These are phyloP conservation scores for Entomyzon cyanotis DNA, from an alignment of 2,113 vertebrate species.

Conservation along the genomic window DNA sequence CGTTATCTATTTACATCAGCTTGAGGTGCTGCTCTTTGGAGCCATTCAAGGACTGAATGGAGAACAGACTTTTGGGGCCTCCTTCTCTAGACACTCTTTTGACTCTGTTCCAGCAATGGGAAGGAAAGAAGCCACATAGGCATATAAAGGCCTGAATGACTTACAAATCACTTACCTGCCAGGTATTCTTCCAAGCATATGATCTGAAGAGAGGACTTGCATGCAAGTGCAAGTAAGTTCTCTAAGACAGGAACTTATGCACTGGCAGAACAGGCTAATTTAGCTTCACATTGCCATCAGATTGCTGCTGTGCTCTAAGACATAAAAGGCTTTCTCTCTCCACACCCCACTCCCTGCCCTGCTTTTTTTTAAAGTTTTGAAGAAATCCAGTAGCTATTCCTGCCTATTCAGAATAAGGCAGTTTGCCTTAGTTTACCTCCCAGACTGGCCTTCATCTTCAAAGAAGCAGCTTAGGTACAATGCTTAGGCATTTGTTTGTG, in stretches of 20 bases:
- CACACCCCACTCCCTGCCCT: accelerated
- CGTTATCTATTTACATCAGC: background rate
- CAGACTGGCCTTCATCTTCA: background rate
- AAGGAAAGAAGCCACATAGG: background rate
- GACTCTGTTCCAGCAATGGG: background rate
- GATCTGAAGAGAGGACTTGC: background rate
- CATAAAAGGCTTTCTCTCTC: background rate
- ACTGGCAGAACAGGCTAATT: background rate
- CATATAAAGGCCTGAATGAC: background rate
- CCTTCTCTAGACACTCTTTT: background rate
- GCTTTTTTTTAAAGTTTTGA: background rate
- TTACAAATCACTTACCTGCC: background rate
- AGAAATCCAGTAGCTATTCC: background rate
- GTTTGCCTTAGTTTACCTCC: background rate
- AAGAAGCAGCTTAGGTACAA: background rate
- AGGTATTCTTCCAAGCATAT: background rate
- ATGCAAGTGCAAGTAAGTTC: background rate
- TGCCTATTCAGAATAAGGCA: background rate
- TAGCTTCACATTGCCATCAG: too few relatives aligned
- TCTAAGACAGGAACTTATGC: background rate
- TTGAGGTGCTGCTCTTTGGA: background rate
- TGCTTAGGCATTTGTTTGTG: background rate
- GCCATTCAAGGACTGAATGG: background rate
- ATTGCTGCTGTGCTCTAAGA: background rate
- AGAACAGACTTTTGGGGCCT: background rate